phyloP scores from a whole-genome alignment of 1,140 invertebrate species.

The Hyposmocoma kahamanoa region DNA sequence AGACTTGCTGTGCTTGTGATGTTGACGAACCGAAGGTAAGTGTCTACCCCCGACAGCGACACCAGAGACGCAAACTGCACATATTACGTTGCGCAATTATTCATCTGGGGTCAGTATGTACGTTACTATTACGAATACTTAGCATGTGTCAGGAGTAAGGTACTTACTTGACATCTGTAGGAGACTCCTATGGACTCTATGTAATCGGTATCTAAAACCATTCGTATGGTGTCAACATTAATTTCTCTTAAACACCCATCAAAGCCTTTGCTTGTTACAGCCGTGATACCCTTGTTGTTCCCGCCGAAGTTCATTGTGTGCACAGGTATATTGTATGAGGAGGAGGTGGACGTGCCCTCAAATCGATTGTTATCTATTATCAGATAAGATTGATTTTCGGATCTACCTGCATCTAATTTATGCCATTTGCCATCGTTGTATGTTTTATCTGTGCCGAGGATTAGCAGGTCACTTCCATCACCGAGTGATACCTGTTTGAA shows the following conservation, averaged over 20 bases:
- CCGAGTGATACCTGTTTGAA: conserved; percentile 42
- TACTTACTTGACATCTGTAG: conserved; percentile 87
- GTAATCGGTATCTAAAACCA: conserved; percentile 85
- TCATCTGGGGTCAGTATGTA: too few species aligned
- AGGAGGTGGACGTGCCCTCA: conserved; percentile 49
- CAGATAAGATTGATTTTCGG: conserved; percentile 78
- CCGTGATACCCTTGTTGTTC: conserved; percentile 79
- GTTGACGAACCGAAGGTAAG: conserved; percentile 79
- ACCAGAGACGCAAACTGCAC: conserved; percentile 76
- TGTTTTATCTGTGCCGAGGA: conserved; percentile 73
- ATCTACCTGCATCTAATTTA: conserved; percentile 80
- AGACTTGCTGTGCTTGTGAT: conserved; percentile 73
- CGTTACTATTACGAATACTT: too few species aligned
- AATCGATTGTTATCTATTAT: conserved; percentile 78
- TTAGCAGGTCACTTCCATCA: conserved; percentile 67
- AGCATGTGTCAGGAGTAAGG: background rate
- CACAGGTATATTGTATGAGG: conserved; percentile 68
- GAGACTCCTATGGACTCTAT: conserved; percentile 86
- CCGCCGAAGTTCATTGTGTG: conserved; percentile 93
- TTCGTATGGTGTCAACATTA: too few species aligned
- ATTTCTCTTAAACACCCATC: conserved; percentile 95
- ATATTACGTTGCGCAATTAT: too few species aligned
- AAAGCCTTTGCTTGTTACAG: conserved; percentile 84
- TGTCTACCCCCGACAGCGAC: conserved; percentile 72
- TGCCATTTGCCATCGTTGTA: conserved; percentile 93